Evolutionary conservation across 2,888 invertebrate genomes (phyloP).

Genomic region (Escarpia spicata): DNA sequence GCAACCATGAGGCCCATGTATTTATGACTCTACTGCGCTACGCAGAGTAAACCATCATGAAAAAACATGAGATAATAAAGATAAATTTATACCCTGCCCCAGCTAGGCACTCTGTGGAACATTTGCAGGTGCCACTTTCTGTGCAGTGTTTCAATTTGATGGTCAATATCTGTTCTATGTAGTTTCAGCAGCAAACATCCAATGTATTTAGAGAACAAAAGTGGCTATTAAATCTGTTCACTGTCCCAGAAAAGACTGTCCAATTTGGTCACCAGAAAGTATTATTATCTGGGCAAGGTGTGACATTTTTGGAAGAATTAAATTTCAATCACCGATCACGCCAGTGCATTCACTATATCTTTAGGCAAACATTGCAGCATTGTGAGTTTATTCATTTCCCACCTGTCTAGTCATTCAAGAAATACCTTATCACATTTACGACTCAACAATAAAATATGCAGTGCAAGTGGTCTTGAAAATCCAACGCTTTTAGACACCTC

Average conservation of each 20-base stretch:
- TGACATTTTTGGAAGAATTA: neutral
- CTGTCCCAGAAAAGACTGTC: neutral
- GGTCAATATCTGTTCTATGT: neutral
- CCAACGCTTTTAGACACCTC: neutral
- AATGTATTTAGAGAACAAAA: neutral
- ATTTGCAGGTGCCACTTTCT: too few species aligned
- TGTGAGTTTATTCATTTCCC: neutral
- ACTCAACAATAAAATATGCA: neutral
- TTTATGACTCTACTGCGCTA: neutral
- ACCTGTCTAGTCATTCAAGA: neutral
- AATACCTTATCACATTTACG: neutral
- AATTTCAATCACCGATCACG: neutral
- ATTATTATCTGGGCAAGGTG: neutral
- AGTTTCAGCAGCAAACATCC: neutral
- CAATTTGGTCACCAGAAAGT: neutral
- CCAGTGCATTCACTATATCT: neutral
- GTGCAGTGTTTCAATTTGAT: neutral
- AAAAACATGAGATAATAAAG: neutral
- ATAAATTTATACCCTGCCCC: neutral
- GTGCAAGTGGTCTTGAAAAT: neutral
- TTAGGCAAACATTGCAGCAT: neutral
- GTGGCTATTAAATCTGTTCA: neutral
- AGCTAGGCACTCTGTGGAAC: neutral
- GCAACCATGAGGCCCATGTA: neutral
- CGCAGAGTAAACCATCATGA: neutral